Base-by-base conservation (phyloP, 1,140 invertebrate species). In the Popillia japonica region DNA sequence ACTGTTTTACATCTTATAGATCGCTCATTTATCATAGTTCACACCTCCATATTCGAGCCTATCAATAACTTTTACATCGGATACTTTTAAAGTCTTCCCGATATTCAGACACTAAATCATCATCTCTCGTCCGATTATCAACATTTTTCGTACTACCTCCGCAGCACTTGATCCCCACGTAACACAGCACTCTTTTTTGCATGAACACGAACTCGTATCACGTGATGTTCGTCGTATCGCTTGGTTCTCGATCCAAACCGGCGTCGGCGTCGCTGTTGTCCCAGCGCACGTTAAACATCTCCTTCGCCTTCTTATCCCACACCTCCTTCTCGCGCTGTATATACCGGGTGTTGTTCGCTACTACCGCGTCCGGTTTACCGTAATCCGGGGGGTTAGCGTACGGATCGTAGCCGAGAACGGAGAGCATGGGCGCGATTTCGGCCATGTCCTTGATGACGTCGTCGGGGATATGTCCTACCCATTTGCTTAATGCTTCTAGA, bases 401-500 rank as follows among this genome's bases (percentile, higher is more conserved):
- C 34, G 97, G 96, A 90, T 98, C 96, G 88, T 99, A 99, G 75
- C 97, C 97, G 68, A 99, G 90, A 72, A 93, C 92, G 20, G 92
- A 92, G 61, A 98, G 90, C 96, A 98, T 98, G 48, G 97, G 97
- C 76, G 97, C 97, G 80, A 98, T 92, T 79, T 93, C 92, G 2
- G 94, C 92, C 96, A 98, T 97, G 85, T 98, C 95, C 79, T 90
- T 89, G 41, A 97, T 91, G 27, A 98, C 96, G 87, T 99, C 96
- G 23, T 92, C 90, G 23, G 97, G 97, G 85, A 99, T 94, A 81
- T 94, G 90, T 44, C 95, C 96, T 44, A 98, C 97, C 98, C 98
- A 99, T 89, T 98, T 99, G 80, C 93, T 93, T 72, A 99, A 88
- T 8, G 98, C 98, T 88, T 99, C 97, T 78, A 97, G 88, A 89